phyloP scores from a whole-genome alignment of 2,888 invertebrate genomes.

The Dusona sp. region DNA sequence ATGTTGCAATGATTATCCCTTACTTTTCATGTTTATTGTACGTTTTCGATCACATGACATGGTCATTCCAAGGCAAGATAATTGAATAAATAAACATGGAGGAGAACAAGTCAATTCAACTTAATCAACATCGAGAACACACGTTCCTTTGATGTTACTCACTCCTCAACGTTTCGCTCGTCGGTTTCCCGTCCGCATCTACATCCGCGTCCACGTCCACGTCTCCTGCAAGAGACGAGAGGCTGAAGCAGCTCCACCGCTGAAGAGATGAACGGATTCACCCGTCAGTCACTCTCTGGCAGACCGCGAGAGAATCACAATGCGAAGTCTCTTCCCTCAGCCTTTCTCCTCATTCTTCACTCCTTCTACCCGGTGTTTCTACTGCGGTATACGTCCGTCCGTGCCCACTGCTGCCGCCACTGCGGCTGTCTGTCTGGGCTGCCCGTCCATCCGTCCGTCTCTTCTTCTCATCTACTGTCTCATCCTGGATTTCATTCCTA shows the following conservation, averaged over 20 bases:
- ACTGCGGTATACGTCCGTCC: slow-evolving; percentile 74
- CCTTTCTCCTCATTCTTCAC: slow-evolving; percentile 70
- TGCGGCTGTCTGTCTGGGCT: slow-evolving; percentile 69
- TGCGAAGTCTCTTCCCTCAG: slow-evolving; percentile 76
- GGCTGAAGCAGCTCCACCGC: slow-evolving; percentile 56
- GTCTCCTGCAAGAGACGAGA: slow-evolving; percentile 65
- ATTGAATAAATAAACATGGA: slow-evolving; percentile 40
- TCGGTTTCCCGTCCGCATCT: slow-evolving; percentile 64
- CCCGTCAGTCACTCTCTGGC: slow-evolving; percentile 84
- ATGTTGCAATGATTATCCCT: slow-evolving; percentile 11
- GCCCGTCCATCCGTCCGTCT: slow-evolving; percentile 81
- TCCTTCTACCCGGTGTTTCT: slow-evolving; percentile 71
- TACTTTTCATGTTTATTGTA: background rate
- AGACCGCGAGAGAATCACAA: slow-evolving; percentile 83
- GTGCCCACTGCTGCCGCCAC: slow-evolving; percentile 71
- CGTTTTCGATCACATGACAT: slow-evolving; percentile 1
- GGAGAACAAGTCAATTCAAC: slow-evolving; percentile 58
- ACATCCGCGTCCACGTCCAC: slow-evolving; percentile 57
- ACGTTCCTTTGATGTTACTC: slow-evolving; percentile 66
- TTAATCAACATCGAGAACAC: slow-evolving; percentile 66
- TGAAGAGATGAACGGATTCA: slow-evolving; percentile 80
- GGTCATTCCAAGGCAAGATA: background rate
- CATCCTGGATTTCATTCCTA: slow-evolving; percentile 76
- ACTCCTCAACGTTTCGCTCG: slow-evolving; percentile 58
- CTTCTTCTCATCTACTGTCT: slow-evolving; percentile 78